Evolutionary conservation across 2,888 invertebrate species (phyloP), one percentile per base, ranked within the genome.

Genomic region (Drosophila basisetae): DNA sequence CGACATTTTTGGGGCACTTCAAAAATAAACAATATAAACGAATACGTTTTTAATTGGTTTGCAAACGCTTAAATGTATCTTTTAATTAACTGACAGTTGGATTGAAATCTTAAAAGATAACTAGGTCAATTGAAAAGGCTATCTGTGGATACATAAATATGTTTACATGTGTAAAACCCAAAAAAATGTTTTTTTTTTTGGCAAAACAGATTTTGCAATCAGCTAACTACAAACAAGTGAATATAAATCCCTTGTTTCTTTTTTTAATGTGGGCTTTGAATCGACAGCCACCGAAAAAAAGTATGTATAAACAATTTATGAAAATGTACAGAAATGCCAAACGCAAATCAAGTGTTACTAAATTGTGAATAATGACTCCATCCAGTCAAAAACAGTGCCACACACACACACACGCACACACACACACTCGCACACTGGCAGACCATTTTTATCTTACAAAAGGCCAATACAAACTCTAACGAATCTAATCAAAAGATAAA

Each of bases 401-500:
- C 49, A 60, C 33, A 56, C 62, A 55, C 63, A 56, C 30, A 53
- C 65, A 61, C 37, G 59, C 33, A 54, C 59, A 50, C 55, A 70
- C 4, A 53, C 41, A 64, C 55, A 70, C 10, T 50, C 41, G 30
- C 18, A 58, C 13, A 31, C 16, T 31, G 28, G 73, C 63, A 80
- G 87, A 65, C 80, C 80, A 85, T 80, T 87, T 85, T 78, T 49
- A 54, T 68, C 64, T 74, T 85, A 86, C 82, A 82, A 83, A 81
- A 75, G 76, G 59, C 81, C 83, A 83, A 86, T 84, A 76, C 76
- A 84, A 84, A 89, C 76, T 82, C 87, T 87, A 88, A 88, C 87
- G 87, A 88, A 88, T 88, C 87, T 88, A 88, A 88, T 88, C 89
- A 88, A 89, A 88, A 88, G 87, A 88, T 89, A 88, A 88, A 88